These are phyloP conservation scores for Aplochiton taeniatus DNA, from an alignment of 2,797 vertebrate genomes.

Conservation along the genomic window DNA sequence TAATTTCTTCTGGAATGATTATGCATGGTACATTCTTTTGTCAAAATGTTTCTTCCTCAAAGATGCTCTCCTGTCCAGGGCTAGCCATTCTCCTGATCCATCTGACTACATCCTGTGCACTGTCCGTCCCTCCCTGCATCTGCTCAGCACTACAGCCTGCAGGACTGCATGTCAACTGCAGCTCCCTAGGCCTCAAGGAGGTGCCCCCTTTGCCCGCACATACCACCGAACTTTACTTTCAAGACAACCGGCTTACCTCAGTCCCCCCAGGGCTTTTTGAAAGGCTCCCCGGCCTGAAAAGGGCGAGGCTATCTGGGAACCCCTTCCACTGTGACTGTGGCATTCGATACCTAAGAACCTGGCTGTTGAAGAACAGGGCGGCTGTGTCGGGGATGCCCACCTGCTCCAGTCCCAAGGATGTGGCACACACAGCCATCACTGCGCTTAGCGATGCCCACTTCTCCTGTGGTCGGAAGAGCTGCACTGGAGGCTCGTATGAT, in stretches of 20 bases:
- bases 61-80: slow-evolving; percentile 65
- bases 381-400: slow-evolving; percentile 36
- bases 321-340: slow-evolving; percentile 80
- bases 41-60: slow-evolving; percentile 39
- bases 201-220: slow-evolving; percentile 61
- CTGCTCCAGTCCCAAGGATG: slow-evolving; percentile 68
- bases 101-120: slow-evolving; percentile 40
- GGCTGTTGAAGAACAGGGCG: slow-evolving; percentile 70
- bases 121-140: slow-evolving; percentile 45
- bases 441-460: slow-evolving; percentile 65
- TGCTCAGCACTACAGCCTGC: slow-evolving; percentile 42
- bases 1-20: not conserved
- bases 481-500: slow-evolving; percentile 30
- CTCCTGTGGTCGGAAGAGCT: slow-evolving; percentile 52
- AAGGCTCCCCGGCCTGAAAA: slow-evolving; percentile 56
- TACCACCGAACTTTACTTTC: slow-evolving; percentile 69
- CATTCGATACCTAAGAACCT: slow-evolving; percentile 77
- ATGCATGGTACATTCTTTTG: not conserved
- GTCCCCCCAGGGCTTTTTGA: slow-evolving; percentile 76
- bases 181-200: slow-evolving; percentile 51
- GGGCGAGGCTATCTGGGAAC: slow-evolving; percentile 74
- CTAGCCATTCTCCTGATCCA: slow-evolving; percentile 61
- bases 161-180: slow-evolving; percentile 74
- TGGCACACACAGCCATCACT: slow-evolving; percentile 59
- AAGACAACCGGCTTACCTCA: slow-evolving; percentile 67